Evolutionary conservation across 1,140 invertebrate species (phyloP).

Genomic region (Kradibia gibbosae): DNA sequence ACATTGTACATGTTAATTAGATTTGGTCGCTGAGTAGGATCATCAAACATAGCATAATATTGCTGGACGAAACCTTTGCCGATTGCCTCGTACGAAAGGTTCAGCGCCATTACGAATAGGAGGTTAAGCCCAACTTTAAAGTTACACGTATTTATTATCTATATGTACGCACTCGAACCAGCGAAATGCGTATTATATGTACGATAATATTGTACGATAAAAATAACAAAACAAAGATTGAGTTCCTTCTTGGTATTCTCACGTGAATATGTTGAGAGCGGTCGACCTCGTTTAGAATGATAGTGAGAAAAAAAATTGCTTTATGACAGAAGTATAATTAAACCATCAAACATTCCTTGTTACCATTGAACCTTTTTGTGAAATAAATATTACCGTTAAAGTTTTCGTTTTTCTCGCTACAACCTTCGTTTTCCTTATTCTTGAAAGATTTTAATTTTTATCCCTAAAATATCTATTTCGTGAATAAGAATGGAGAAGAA

Average conservation of each 20-base stretch:
- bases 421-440: background rate
- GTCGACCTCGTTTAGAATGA: background rate
- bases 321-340: conserved; percentile 1
- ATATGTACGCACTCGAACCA: conserved; percentile 30
- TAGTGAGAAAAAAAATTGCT: background rate
- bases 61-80: conserved; percentile 94
- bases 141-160: conserved; percentile 32
- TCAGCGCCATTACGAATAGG: conserved; percentile 80
- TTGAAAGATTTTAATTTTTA: too few relatives aligned
- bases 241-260: background rate
- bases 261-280: background rate
- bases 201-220: background rate
- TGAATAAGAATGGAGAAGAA: background rate
- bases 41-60: conserved; percentile 93
- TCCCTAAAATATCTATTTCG: too few relatives aligned
- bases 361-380: background rate
- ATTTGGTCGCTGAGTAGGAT: conserved; percentile 84
- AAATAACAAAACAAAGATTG: conserved; percentile 14
- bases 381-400: background rate
- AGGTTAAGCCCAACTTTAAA: conserved; percentile 37
- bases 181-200: conserved; percentile 13
- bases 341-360: conserved; percentile 28
- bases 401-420: conserved; percentile 7
- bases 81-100: conserved; percentile 91
- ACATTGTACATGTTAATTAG: conserved; percentile 94